Percentiles rank a stretch among this genome's conserved stretches.
Evolutionary conservation across 2,113 vertebrate species (phyloP).

Genomic region (Pelvicachromis taeniatus): DNA sequence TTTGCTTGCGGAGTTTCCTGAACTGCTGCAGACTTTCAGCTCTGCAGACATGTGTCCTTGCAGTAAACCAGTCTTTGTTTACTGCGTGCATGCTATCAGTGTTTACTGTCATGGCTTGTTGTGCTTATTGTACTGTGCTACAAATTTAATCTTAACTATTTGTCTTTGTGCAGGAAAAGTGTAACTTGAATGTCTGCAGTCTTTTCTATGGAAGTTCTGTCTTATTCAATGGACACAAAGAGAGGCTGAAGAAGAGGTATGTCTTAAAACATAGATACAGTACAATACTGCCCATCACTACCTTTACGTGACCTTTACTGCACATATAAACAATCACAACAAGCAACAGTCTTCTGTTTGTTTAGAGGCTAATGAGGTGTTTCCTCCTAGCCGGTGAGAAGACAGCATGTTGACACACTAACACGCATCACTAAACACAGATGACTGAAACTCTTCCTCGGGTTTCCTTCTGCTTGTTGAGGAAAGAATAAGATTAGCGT

Average conservation of each 20-base stretch:
- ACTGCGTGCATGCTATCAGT: neutral
- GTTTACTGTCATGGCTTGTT: neutral
- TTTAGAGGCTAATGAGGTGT: constrained; percentile 51
- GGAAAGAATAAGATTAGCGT: constrained; percentile 14
- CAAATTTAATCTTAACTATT: neutral
- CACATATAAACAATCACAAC: constrained; percentile 6
- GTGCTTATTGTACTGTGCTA: neutral
- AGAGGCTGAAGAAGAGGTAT: constrained; percentile 62
- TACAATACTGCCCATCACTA: neutral
- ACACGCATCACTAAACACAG: constrained; percentile 25
- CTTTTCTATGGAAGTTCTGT: constrained; percentile 45
- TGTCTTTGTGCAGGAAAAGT: constrained; percentile 42
- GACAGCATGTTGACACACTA: constrained; percentile 36
- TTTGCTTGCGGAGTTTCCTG: constrained; percentile 23
- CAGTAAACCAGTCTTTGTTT: neutral
- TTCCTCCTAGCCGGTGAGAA: constrained; percentile 27
- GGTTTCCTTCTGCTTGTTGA: constrained; percentile 46
- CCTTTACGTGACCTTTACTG: neutral
- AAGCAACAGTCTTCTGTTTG: constrained; percentile 44
- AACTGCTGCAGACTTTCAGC: neutral
- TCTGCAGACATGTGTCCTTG: neutral
- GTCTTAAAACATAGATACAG: neutral
- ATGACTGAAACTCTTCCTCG: constrained; percentile 30
- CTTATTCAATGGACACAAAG: constrained; percentile 48
- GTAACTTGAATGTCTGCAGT: constrained; percentile 45